Evolutionary conservation across 2,113 vertebrate genomes (phyloP), one percentile per base, ranked within the genome.

Genomic region (Mustela lutreola): DNA sequence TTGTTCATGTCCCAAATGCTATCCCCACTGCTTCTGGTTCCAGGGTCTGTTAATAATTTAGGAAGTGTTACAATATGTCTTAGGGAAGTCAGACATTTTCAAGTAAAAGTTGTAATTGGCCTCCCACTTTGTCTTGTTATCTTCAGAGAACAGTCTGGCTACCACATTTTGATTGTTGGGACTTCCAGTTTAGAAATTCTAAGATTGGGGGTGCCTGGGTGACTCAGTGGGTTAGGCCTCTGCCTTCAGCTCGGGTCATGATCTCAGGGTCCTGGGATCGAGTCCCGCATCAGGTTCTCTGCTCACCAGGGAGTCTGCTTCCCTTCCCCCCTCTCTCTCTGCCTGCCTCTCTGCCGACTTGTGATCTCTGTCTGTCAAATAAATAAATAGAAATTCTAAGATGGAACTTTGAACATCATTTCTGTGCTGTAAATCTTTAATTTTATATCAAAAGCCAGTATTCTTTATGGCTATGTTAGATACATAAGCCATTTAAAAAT

Each of bases 11-110:
- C 19, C 31, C 11, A 36, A 33, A 21, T 50, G 80, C 70, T 12
- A 11, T 83, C 28, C 28, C 67, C 16, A n/a, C 50, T 82, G 86
- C 83, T 78, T 92, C 50, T 85, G 36, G 21, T 92, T 39, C 70
- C 21, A 53, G 11, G 58, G 33, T 82, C 75, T 96, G 56, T 95
- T 87, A 96, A 76, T 86, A 94, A 94, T 71, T 88, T 75, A 88
- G 45, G n/a, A 39, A 70, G 19, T 21, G 14, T 89, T 67, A 63
- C 10, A 89, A 1, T 26, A 50, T 90, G 70, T 83, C 76, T 73
- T 42, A 45, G 79, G 45, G 53, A 94, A 89, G 19, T 80, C n/a
- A 84, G 79, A 92, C 50, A 89, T 67, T 96, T 96, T 76, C 53
- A 53, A 96, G 39, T 87, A 39, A 89, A 84, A 56, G 7, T 48